These are phyloP conservation scores for Sebastes nivosus DNA, from an alignment of 2,797 vertebrate species.

Conservation along the genomic window DNA sequence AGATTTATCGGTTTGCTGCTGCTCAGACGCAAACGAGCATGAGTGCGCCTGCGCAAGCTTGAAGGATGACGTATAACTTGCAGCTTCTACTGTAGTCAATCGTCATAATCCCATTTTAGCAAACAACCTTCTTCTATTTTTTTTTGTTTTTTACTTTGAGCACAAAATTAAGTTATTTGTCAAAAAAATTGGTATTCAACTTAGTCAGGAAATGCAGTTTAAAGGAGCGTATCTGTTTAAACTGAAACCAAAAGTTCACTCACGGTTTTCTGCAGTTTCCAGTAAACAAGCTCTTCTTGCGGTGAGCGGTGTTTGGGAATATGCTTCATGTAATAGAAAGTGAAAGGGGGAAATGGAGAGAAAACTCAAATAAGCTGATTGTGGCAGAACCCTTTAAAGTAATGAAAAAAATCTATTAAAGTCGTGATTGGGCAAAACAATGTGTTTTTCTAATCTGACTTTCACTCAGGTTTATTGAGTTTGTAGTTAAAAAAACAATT, in stretches of 20 bases:
- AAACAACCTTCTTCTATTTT: too few species aligned
- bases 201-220: not conserved
- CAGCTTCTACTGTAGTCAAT: too few species aligned
- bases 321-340: not conserved
- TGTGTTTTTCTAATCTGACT: not conserved
- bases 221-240: not conserved
- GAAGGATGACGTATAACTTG: too few species aligned
- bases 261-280: not conserved
- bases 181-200: too few species aligned
- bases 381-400: not conserved
- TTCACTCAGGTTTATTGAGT: not conserved
- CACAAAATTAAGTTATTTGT: too few species aligned
- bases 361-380: not conserved
- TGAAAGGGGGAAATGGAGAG: not conserved
- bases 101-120: too few species aligned
- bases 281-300: not conserved
- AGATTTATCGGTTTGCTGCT: too few species aligned
- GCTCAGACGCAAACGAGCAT: too few species aligned
- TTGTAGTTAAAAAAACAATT: not conserved
- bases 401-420: not conserved
- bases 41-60: too few species aligned
- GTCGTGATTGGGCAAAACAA: not conserved
- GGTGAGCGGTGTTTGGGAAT: not conserved
- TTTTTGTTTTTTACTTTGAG: too few species aligned
- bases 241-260: not conserved